Evolutionary conservation across 2,888 invertebrate species (phyloP).

Genomic region (Acronicta psi): DNA sequence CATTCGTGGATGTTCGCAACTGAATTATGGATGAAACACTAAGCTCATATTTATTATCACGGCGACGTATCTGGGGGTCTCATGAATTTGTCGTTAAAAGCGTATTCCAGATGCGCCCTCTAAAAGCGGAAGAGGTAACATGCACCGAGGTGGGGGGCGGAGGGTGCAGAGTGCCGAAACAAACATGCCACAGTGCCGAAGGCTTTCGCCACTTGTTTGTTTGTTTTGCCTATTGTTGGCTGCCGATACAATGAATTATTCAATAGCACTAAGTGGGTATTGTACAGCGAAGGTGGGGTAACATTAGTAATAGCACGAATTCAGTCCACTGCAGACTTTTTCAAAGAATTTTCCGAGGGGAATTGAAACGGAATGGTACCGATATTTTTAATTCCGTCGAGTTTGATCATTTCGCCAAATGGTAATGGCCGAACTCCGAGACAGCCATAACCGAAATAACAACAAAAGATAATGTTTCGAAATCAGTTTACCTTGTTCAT

Average conservation of each 20-base stretch:
- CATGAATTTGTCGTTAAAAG: slow-evolving; percentile 70
- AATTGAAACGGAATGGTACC: slow-evolving; percentile 42
- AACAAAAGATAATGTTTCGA: slow-evolving; percentile 63
- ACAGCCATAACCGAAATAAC: slow-evolving; percentile 56
- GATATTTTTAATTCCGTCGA: slow-evolving; percentile 48
- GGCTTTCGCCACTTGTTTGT: slow-evolving; percentile 58
- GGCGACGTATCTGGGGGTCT: slow-evolving; percentile 51
- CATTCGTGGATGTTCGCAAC: slow-evolving; percentile 40
- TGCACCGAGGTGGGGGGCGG: slow-evolving; percentile 42
- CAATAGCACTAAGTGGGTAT: slow-evolving; percentile 55
- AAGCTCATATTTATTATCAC: slow-evolving; percentile 62
- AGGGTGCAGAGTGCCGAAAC: slow-evolving; percentile 66
- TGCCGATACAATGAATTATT: slow-evolving; percentile 62
- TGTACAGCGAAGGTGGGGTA: slow-evolving; percentile 36
- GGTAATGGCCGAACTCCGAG: slow-evolving; percentile 45
- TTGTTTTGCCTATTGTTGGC: slow-evolving; percentile 62
- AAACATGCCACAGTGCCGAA: slow-evolving; percentile 71
- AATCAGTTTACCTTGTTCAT: slow-evolving; percentile 72
- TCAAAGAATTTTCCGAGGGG: slow-evolving; percentile 32
- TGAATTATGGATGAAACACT: slow-evolving; percentile 55
- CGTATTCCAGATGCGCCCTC: slow-evolving; percentile 66
- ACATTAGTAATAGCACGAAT: slow-evolving; percentile 47
- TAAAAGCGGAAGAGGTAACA: slow-evolving; percentile 64
- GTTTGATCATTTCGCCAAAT: slow-evolving; percentile 51
- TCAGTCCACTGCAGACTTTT: slow-evolving; percentile 29